phyloP scores from a whole-genome alignment of 1,140 invertebrate genomes.

The Nymphalis io region DNA sequence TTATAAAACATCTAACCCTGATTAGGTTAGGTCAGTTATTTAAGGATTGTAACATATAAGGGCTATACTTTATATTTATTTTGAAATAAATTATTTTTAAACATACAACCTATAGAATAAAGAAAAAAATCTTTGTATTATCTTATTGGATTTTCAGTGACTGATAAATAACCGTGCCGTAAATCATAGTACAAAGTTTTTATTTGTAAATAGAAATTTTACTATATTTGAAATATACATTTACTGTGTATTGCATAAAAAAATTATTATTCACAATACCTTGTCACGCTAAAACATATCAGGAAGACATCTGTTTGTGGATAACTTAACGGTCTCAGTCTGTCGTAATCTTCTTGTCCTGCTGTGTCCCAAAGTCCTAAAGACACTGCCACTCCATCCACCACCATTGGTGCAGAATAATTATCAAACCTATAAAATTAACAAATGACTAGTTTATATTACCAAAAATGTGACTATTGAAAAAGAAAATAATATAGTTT shows the following conservation, averaged over 20 bases:
- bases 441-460: slow-evolving; percentile 30
- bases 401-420: slow-evolving; percentile 98
- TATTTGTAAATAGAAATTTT: no score
- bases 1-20: no score
- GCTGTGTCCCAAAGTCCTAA: slow-evolving; percentile 97
- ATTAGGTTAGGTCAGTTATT: no score
- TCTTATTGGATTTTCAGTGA: no score
- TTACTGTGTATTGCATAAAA: background rate
- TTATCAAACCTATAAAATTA: slow-evolving; percentile 99
- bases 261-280: slow-evolving; percentile 56
- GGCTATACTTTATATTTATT: no score
- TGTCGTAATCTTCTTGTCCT: slow-evolving; percentile 98
- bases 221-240: no score
- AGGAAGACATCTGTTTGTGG: slow-evolving; percentile 99
- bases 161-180: no score
- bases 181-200: no score
- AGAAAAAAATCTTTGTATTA: no score
- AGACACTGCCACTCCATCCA: slow-evolving; percentile 97
- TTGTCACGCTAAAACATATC: slow-evolving; percentile 98
- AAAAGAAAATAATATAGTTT: background rate
- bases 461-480: background rate
- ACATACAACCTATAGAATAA: no score
- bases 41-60: no score
- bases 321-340: slow-evolving; percentile 95
- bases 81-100: no score